A percentile compares a stretch with the other conserved stretches of the same genome.
Evolutionary conservation across 2,888 invertebrate species (phyloP).

Genomic region (Phyllotreta cruciferae): DNA sequence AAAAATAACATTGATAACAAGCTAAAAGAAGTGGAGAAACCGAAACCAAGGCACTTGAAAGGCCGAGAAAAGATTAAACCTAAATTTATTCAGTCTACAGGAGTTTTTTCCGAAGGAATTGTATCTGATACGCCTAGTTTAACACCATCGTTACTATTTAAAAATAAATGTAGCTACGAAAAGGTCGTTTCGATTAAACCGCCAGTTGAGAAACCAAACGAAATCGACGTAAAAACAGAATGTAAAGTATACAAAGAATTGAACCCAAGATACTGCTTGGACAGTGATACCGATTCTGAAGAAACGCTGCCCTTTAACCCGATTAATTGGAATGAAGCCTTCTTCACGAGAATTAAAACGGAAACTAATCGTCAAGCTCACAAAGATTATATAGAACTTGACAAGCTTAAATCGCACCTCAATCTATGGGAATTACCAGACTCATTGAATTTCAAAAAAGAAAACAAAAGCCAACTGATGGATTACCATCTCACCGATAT

Average conservation of each 20-base stretch:
- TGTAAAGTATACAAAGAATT: constrained; percentile 25
- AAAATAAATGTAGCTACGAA: constrained; percentile 15
- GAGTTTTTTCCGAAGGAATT: constrained; percentile 40
- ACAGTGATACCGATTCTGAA: constrained; percentile 32
- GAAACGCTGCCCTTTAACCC: constrained; percentile 27
- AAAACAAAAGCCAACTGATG: neutral
- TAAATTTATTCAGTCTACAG: constrained; percentile 34
- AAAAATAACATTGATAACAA: constrained; percentile 49
- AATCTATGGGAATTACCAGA: constrained; percentile 55
- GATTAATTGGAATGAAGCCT: constrained; percentile 27
- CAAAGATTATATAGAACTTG: constrained; percentile 7
- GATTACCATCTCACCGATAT: constrained; percentile 35
- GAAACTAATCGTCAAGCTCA: constrained; percentile 9
- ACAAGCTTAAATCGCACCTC: constrained; percentile 49
- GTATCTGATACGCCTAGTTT: constrained; percentile 16
- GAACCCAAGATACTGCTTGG: constrained; percentile 16
- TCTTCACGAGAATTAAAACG: constrained; percentile 20
- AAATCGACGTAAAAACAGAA: constrained; percentile 17
- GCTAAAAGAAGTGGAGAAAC: constrained; percentile 13
- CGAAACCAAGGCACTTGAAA: constrained; percentile 5
- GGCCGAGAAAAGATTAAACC: constrained; percentile 32
- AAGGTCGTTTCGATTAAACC: constrained; percentile 42
- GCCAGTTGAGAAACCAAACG: constrained; percentile 40
- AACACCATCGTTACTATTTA: neutral
- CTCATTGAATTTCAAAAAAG: constrained; percentile 48